These are phyloP conservation scores for Sepiola atlantica DNA, from an alignment of 2,888 invertebrate genomes.

Conservation along the genomic window DNA sequence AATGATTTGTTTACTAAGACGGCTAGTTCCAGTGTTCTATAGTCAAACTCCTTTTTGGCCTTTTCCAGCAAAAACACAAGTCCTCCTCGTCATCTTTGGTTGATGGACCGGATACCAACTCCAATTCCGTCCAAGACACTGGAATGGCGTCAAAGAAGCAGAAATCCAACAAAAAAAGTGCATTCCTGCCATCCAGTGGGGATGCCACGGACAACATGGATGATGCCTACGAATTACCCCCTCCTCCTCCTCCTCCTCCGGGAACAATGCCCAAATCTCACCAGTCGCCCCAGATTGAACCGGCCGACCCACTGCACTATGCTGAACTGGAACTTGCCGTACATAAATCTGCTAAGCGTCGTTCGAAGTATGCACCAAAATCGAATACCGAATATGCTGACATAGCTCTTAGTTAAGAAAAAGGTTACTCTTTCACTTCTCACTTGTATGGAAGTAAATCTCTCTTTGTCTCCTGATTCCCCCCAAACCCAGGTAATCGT, in stretches of 20 bases:
- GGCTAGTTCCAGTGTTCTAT: background rate
- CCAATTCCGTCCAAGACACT: background rate
- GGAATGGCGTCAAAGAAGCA: background rate
- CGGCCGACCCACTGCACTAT: background rate
- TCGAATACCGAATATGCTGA: background rate
- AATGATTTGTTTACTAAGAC: slow-evolving; percentile 19
- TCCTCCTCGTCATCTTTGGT: background rate
- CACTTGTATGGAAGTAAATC: background rate
- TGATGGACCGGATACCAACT: background rate
- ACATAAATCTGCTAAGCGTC: background rate
- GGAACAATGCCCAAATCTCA: background rate
- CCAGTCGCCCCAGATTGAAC: background rate
- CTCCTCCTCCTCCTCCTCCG: slow-evolving; percentile 39
- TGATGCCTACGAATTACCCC: background rate
- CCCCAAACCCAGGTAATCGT: background rate
- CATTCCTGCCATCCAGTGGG: background rate
- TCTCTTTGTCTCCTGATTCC: background rate
- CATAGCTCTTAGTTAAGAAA: background rate
- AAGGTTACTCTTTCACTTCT: background rate
- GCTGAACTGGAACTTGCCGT: slow-evolving; percentile 39
- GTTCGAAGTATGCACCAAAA: slow-evolving; percentile 24
- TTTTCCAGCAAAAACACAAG: slow-evolving; percentile 35
- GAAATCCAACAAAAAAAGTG: background rate
- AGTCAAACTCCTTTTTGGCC: slow-evolving; percentile 42
- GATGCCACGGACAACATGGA: slow-evolving; percentile 39